Evolutionary conservation across 2,113 vertebrate species (phyloP).

Genomic region (Aegotheles bennettii): DNA sequence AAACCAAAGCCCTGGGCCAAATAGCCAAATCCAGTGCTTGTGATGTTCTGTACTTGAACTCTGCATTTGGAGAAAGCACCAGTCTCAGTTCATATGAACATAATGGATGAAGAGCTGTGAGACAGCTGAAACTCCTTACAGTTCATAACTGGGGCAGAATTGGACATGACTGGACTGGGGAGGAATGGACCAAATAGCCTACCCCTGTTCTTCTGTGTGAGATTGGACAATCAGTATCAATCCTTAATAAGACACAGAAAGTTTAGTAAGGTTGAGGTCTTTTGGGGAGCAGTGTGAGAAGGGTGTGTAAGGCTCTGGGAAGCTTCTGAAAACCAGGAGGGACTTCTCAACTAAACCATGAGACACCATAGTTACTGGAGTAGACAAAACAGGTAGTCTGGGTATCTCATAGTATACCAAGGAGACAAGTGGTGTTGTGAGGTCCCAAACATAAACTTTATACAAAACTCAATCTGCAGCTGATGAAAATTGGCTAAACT

Average conservation of each 20-base stretch:
- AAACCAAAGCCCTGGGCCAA: neutral
- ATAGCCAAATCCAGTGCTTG: neutral
- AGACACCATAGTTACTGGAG: neutral
- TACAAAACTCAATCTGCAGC: neutral
- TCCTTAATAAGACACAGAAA: neutral
- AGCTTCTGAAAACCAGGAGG: neutral
- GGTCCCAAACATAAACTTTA: neutral
- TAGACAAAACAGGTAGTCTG: neutral
- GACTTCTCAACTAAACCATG: neutral
- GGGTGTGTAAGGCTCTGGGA: neutral
- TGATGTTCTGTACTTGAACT: neutral
- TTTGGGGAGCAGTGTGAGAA: neutral
- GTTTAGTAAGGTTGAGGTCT: neutral
- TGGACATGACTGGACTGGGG: neutral
- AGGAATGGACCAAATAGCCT: neutral
- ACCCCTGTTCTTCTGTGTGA: accelerated
- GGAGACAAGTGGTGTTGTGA: neutral
- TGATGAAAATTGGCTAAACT: neutral
- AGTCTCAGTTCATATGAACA: neutral
- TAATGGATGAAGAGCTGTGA: neutral
- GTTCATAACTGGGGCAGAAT: neutral
- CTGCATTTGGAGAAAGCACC: neutral
- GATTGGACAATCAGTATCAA: accelerated
- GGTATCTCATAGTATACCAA: neutral
- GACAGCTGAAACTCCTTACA: neutral